These are phyloP conservation scores for Brenthis hecate DNA, from an alignment of 2,888 invertebrate species.

Conservation along the genomic window DNA sequence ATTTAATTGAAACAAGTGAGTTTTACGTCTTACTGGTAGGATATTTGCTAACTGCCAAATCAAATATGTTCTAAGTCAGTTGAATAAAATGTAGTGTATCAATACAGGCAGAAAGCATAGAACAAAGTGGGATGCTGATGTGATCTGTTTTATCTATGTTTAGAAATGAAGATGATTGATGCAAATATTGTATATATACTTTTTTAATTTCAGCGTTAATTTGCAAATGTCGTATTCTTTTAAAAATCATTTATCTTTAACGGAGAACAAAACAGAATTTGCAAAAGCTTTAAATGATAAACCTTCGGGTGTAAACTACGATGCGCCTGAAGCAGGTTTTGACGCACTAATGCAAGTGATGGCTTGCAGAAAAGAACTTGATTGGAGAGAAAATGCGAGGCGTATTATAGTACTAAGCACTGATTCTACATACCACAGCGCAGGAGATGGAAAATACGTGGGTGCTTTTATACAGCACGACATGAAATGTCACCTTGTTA, in stretches of 20 bases:
- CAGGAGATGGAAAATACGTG: slow-evolving; percentile 90
- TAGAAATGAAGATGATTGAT: too few species aligned
- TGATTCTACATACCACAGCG: slow-evolving; percentile 90
- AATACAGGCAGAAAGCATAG: too few species aligned
- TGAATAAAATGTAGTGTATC: too few species aligned
- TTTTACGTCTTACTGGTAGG: too few species aligned
- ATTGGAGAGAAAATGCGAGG: slow-evolving; percentile 88
- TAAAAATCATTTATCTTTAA: slow-evolving; percentile 87
- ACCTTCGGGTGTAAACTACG: slow-evolving; percentile 72
- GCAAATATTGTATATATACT: not conserved
- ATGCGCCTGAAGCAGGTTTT: slow-evolving; percentile 91
- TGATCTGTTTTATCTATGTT: too few species aligned
- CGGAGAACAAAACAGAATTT: slow-evolving; percentile 77
- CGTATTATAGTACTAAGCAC: slow-evolving; percentile 90
- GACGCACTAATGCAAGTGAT: slow-evolving; percentile 95
- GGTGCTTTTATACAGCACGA: slow-evolving; percentile 87
- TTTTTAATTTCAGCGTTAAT: slow-evolving; percentile 10
- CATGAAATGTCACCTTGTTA: slow-evolving; percentile 84
- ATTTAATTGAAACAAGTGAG: too few species aligned
- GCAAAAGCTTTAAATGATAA: slow-evolving; percentile 50
- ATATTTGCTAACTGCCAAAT: too few species aligned
- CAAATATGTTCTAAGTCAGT: too few species aligned
- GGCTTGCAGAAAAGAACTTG: slow-evolving; percentile 85
- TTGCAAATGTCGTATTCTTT: slow-evolving; percentile 65
- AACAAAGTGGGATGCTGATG: too few species aligned